Evolutionary conservation across 1,140 invertebrate genomes (phyloP), one percentile per base, ranked within the genome.

Genomic region (Helicorthomorpha holstii): DNA sequence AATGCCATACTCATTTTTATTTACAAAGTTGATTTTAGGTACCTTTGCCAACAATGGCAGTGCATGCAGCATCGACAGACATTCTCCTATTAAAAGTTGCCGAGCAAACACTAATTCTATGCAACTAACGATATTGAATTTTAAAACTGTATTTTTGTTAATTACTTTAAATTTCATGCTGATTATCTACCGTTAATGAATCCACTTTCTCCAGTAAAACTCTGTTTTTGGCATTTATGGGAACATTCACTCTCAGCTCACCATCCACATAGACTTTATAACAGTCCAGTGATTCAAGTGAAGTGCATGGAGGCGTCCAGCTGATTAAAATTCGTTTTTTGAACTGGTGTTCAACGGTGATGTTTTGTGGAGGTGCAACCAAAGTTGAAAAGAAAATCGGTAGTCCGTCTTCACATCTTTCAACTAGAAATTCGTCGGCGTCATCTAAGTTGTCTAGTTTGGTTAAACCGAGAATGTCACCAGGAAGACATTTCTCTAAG

Each of bases 191-290:
- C 21, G 22, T 12, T 49, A 21, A 49, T 49, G 16, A 89, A 66
- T 95, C 89, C 45, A 99, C 89, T 49, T 91, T 91, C 76, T 99
- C 95, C 46, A 99, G 82, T 27, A 99, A 74, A 34, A 95, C 94
- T 59, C 92, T 79, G 27, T 91, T 94, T 64, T 93, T 80, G 70
- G 97, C 94, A 25, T 81, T 84, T 12, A 89, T 87, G 63, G 92
- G 91, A 41, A 98, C 85, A 0, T 91, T 93, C 1, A 89, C 85
- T 70, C 94, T 92, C 41, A 98, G 77, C 24, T 91, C 84, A 4
- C 92, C 89, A 66, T 98, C 91, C 27, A 98, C 90, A 74, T 96
- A 98, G 10, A 99, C 90, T 66, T 96, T 85, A 69, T 94, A 95
- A 61, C 82, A 88, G 60, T 93, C 88, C 53, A 94, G 80, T 54